Evolutionary conservation across 2,888 invertebrate species (phyloP).

Genomic region (Zelleria hepariella): DNA sequence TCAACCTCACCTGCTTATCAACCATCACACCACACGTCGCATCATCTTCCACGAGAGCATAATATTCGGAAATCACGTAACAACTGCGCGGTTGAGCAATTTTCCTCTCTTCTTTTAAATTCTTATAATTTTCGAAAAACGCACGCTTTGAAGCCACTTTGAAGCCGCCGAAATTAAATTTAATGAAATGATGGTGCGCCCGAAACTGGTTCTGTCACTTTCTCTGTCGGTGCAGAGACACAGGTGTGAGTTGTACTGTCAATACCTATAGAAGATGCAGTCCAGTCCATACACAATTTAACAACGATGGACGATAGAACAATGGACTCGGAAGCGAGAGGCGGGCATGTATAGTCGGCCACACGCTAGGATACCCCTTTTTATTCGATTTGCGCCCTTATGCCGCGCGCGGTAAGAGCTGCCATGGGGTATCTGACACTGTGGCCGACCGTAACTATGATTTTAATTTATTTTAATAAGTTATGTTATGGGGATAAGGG

Average conservation of each 20-base stretch:
- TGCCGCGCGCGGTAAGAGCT: too few species aligned
- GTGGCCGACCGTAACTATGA: too few species aligned
- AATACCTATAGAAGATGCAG: neutral
- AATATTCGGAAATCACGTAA: conserved; percentile 2
- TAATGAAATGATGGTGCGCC: neutral
- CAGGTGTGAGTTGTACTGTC: neutral
- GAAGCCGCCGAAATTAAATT: neutral
- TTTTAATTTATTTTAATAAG: too few species aligned
- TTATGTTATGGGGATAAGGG: too few species aligned
- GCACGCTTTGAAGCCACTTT: neutral
- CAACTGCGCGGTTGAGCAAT: neutral
- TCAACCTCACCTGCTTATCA: neutral
- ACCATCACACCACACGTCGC: neutral
- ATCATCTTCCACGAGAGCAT: neutral
- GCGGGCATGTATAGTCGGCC: too few species aligned
- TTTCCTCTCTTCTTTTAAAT: neutral
- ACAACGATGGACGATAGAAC: too few species aligned
- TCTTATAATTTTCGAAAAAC: neutral
- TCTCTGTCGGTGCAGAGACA: neutral
- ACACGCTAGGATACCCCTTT: too few species aligned
- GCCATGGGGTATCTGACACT: too few species aligned
- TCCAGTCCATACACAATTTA: too few species aligned
- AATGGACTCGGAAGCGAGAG: too few species aligned
- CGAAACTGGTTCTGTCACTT: conserved; percentile 1
- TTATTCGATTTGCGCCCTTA: too few species aligned